These are phyloP conservation scores for Urocyon cinereoargenteus DNA, from an alignment of 2,797 vertebrate species.

Conservation along the genomic window DNA sequence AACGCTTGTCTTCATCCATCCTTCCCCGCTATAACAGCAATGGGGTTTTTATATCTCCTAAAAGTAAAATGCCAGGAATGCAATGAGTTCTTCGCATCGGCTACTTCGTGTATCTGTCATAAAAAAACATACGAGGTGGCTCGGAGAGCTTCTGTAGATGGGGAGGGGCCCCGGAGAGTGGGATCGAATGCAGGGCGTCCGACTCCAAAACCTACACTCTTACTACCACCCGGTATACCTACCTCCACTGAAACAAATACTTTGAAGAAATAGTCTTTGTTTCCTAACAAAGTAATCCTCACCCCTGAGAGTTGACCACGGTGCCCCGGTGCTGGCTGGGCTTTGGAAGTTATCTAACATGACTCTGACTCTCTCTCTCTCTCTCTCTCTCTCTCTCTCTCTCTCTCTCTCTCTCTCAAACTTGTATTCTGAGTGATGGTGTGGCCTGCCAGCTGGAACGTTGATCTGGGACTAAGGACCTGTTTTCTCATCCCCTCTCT, in stretches of 20 bases:
- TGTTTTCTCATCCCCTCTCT: neutral
- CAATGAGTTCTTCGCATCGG: neutral
- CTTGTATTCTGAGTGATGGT: neutral
- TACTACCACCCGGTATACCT: accelerated
- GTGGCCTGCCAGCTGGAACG: neutral
- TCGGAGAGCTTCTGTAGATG: neutral
- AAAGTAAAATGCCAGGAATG: neutral
- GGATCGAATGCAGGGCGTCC: neutral
- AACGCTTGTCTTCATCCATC: neutral
- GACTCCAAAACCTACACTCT: neutral
- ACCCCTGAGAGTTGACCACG: neutral
- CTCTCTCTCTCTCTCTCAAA: neutral
- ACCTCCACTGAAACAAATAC: neutral
- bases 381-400: too few species aligned
- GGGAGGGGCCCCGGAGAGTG: neutral
- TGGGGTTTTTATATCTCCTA: neutral
- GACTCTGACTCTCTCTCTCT: too few species aligned
- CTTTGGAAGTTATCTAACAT: neutral
- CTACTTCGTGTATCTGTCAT: neutral
- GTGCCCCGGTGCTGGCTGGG: neutral
- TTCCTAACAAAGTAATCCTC: neutral
- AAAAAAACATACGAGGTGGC: neutral
- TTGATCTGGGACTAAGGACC: neutral
- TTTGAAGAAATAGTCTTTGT: neutral
- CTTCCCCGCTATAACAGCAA: neutral